A percentile compares a stretch with the other conserved stretches of the same genome.
These are phyloP conservation scores for Engraulis encrasicolus DNA, from an alignment of 2,113 vertebrate species.

Conservation along the genomic window DNA sequence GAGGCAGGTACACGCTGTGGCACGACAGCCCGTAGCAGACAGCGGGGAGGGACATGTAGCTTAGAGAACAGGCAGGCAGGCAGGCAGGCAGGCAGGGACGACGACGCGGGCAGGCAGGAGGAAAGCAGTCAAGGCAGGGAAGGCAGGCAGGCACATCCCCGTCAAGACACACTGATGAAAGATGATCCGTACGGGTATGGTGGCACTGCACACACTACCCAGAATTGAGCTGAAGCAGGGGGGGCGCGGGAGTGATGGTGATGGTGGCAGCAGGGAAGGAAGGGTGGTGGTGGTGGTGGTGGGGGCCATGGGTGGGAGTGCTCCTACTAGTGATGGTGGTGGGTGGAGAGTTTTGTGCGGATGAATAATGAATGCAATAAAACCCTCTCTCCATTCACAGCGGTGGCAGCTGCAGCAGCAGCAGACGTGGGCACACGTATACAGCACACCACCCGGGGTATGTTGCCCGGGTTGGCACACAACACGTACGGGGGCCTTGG, in stretches of 20 bases:
- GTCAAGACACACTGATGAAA: not conserved
- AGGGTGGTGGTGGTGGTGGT: too few relatives aligned
- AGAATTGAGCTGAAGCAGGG: too few relatives aligned
- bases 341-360: not conserved
- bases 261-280: too few relatives aligned
- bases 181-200: slow-evolving; percentile 2
- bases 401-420: not conserved
- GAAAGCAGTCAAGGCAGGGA: slow-evolving; percentile 40
- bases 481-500: not conserved
- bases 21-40: too few relatives aligned
- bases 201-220: not conserved
- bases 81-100: not conserved
- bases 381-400: not conserved
- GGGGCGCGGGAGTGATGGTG: too few relatives aligned
- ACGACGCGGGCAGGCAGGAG: slow-evolving; percentile 48
- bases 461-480: too few relatives aligned
- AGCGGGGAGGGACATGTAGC: not conserved
- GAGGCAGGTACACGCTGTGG: too few relatives aligned
- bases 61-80: slow-evolving; percentile 6
- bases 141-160: not conserved
- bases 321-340: not conserved
- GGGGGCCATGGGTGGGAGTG: too few relatives aligned
- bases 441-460: too few relatives aligned
- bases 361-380: slow-evolving; percentile 16
- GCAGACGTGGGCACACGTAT: too few relatives aligned